Evolutionary conservation across 2,113 vertebrate species (phyloP).

Genomic region (Hippocampus barbouri): DNA sequence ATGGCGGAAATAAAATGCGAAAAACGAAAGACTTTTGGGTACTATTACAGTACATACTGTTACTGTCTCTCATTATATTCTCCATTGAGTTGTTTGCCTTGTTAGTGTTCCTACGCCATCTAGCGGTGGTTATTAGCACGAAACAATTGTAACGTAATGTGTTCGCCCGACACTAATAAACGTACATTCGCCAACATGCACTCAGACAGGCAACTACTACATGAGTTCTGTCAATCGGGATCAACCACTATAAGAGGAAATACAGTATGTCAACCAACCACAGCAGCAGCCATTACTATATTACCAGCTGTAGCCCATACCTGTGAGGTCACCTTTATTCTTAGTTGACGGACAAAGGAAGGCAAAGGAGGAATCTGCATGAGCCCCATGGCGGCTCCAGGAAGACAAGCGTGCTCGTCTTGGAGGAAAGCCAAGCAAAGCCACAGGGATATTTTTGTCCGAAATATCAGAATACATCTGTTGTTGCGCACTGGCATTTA

Average conservation of each 20-base stretch:
- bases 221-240: no score
- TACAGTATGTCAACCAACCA: background rate
- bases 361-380: slow-evolving; percentile 50
- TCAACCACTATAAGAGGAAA: background rate
- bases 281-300: background rate
- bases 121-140: no score
- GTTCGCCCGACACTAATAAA: no score
- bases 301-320: slow-evolving; percentile 25
- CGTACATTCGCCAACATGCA: no score
- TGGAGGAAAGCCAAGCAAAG: slow-evolving; percentile 39
- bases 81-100: no score
- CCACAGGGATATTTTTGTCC: slow-evolving; percentile 49
- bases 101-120: no score
- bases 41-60: no score
- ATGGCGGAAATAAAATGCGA: no score
- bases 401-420: slow-evolving; percentile 19
- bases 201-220: no score
- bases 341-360: slow-evolving; percentile 56
- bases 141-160: no score
- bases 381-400: slow-evolving; percentile 23
- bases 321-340: slow-evolving; percentile 60
- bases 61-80: no score
- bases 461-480: slow-evolving; percentile 35
- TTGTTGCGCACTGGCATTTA: background rate
- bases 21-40: no score